Conservation (phyloP, 2,113 vertebrate genomes). For the Cepphus grylle region DNA sequence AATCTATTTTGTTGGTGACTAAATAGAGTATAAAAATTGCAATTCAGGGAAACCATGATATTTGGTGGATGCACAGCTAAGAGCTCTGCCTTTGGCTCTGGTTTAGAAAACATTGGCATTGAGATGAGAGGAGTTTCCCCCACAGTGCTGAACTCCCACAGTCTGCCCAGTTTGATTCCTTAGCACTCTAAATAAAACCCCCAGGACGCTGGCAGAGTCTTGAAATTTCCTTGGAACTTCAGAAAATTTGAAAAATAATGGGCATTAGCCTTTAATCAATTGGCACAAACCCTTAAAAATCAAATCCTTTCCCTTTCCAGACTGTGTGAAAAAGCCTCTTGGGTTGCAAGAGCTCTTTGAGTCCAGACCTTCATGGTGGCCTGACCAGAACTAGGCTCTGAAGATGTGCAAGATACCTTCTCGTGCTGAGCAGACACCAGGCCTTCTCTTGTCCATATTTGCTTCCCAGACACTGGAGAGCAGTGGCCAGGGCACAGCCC, state of each 20-base stretch:
- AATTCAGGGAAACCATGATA: not conserved
- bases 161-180: slow-evolving; percentile 47
- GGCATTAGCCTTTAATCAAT: not conserved
- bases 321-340: not conserved
- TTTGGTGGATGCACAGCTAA: not conserved
- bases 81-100: slow-evolving; percentile 22
- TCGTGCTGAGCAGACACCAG: not conserved
- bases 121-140: not conserved
- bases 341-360: not conserved
- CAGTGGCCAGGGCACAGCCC: not conserved
- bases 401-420: not conserved
- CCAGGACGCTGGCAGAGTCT: slow-evolving; percentile 9
- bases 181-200: slow-evolving; percentile 36
- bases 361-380: not conserved
- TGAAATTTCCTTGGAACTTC: not conserved
- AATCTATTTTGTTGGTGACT: not conserved
- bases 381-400: not conserved
- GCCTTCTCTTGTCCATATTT: not conserved
- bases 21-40: not conserved
- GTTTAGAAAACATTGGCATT: slow-evolving; percentile 30
- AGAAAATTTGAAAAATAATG: not conserved
- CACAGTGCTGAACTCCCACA: not conserved
- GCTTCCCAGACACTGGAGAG: not conserved
- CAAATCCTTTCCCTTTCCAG: not conserved
- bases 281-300: not conserved